Base-by-base conservation (phyloP, 2,888 invertebrate genomes). In the Drymonia ruficornis region DNA sequence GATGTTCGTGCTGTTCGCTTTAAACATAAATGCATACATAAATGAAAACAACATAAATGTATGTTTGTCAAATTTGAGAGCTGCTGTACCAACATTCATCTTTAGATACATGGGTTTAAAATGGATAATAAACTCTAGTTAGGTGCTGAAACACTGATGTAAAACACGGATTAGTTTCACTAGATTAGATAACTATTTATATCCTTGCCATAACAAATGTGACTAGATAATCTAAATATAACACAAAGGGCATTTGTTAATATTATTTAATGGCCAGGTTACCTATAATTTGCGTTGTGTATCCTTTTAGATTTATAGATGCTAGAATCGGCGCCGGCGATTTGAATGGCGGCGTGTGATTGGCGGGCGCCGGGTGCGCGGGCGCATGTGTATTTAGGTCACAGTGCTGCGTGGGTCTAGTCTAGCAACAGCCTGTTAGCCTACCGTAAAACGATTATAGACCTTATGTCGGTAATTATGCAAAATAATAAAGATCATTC, bases 381-480 rank as follows among this genome's bases (percentile, higher is more conserved):
- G 84, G 81, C 87, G 85, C 84, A 65, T 70, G 71, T 74, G 80
- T 81, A 91, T 91, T 85, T 91, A 81, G 91, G 91, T 89, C 91
- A 87, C 74, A 74, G 84, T 84, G 89, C 76, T 77, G 87, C 84
- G 89, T 90, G 86, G 90, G 89, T 80, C 80, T 86, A 80, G 83
- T 82, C 84, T 84, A 86, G 82, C 72, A 80, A 84, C 82, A 78
- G 76, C 78, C 75, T 79, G 63, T 56, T 63, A 65, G 61, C 56
- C 70, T 61, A 64, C 53, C 55, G 61, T 61, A 56, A 60, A 64
- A 54, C 57, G 50, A 66, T 65, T 66, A 62, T 57, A 49, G 64
- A 57, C 50, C 55, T 58, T 56, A 65, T 65, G 59, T 58, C 53
- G 59, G 56, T 60, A 56, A 68, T 70, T 67, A 67, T 65, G 50